phyloP scores from a whole-genome alignment of 2,113 vertebrate species.

The Albula goreensis region DNA sequence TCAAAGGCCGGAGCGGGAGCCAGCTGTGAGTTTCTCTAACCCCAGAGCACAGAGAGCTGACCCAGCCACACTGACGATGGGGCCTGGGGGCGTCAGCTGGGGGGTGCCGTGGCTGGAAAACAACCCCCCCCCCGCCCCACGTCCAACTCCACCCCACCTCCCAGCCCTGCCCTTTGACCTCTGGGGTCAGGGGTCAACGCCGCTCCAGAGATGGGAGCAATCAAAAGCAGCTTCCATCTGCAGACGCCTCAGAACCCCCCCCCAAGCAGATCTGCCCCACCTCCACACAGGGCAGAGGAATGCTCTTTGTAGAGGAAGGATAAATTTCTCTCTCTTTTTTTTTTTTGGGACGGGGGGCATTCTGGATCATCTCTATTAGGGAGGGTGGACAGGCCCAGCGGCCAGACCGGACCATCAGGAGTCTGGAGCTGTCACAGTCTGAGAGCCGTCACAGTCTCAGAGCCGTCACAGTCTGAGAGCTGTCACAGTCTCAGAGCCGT shows the following conservation, averaged over 20 bases:
- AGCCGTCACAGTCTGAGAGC: no score
- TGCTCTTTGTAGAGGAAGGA: conserved; percentile 8
- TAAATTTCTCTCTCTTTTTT: background rate
- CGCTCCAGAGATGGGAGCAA: conserved; percentile 49
- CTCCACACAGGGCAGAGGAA: background rate
- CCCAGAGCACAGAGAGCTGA: conserved; percentile 52
- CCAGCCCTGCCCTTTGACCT: conserved; percentile 58
- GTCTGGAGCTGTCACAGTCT: no score
- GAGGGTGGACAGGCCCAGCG: conserved; percentile 17
- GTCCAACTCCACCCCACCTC: background rate
- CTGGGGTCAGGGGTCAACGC: conserved; percentile 65
- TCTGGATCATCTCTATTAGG: conserved; percentile 35
- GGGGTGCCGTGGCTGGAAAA: conserved; percentile 25
- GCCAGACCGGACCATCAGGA: conserved; percentile 16
- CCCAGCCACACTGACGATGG: conserved; percentile 39
- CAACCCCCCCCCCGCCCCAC: conserved; percentile 35
- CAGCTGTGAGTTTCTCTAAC: conserved; percentile 71
- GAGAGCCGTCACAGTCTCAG: no score
- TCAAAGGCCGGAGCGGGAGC: conserved; percentile 59
- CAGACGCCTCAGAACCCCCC: conserved; percentile 56
- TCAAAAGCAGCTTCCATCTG: conserved; percentile 70
- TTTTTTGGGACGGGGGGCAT: background rate
- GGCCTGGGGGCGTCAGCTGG: conserved; percentile 28
- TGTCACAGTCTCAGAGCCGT: no score
- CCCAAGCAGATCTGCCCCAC: conserved; percentile 27